Evolutionary conservation across 2,888 invertebrate genomes (phyloP).

Genomic region (Lasioglossum villosulum): DNA sequence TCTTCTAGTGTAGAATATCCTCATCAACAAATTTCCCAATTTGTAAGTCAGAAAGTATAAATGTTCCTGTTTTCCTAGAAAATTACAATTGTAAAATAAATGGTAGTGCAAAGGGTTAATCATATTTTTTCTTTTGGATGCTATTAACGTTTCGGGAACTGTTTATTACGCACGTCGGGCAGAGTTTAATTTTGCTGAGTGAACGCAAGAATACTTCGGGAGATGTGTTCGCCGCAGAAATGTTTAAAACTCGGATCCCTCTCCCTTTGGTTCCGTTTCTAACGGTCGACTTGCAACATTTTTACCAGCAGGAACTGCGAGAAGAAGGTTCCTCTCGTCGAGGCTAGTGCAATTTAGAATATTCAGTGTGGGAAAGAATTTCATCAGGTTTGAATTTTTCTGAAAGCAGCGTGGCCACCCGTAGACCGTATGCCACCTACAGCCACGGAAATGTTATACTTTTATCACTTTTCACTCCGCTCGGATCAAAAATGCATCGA

Average conservation of each 20-base stretch:
- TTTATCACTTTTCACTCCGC: conserved; percentile 12
- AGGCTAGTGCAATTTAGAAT: conserved; percentile 21
- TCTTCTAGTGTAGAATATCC: too few species aligned
- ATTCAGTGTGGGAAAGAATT: conserved; percentile 30
- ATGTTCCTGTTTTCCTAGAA: too few species aligned
- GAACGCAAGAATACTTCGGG: not conserved
- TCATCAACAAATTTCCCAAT: too few species aligned
- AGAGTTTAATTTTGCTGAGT: conserved; percentile 5
- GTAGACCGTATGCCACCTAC: not conserved
- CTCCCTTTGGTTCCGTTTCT: conserved; percentile 8
- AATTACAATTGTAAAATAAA: not conserved
- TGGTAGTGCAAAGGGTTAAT: not conserved
- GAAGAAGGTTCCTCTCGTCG: not conserved
- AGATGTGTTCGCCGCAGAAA: not conserved
- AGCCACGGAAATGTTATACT: not conserved
- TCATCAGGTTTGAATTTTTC: conserved; percentile 32
- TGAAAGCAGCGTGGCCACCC: not conserved
- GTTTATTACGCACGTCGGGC: not conserved
- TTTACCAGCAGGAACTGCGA: not conserved
- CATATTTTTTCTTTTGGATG: not conserved
- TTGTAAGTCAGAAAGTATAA: too few species aligned
- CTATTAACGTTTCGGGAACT: not conserved
- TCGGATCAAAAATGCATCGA: conserved; percentile 21
- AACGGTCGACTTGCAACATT: conserved; percentile 18
- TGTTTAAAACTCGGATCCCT: conserved; percentile 22